Evolutionary conservation across 2,797 vertebrate genomes (phyloP).

Genomic region (Fundulus diaphanus): DNA sequence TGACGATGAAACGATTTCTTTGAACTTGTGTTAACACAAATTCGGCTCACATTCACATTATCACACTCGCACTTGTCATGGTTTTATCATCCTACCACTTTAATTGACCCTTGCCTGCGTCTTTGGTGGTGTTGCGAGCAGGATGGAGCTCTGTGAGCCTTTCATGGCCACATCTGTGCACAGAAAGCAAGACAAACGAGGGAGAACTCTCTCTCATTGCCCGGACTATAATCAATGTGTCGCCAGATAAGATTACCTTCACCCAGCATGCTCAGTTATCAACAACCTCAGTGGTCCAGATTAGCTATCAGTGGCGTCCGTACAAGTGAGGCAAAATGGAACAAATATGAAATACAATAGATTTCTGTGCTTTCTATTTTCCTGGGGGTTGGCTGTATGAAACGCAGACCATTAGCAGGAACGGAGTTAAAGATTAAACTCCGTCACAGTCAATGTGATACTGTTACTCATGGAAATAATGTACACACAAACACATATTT

Average conservation of each 20-base stretch:
- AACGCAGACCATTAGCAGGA: background rate
- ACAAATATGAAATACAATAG: slow-evolving; percentile 33
- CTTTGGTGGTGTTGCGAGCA: slow-evolving; percentile 37
- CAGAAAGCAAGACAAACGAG: slow-evolving; percentile 70
- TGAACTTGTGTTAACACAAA: slow-evolving; percentile 12
- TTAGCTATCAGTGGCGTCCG: slow-evolving; percentile 36
- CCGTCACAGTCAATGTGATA: background rate
- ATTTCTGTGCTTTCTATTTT: slow-evolving; percentile 47
- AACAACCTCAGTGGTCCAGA: slow-evolving; percentile 50
- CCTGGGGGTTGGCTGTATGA: background rate
- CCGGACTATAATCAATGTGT: slow-evolving; percentile 69
- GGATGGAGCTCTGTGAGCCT: slow-evolving; percentile 53
- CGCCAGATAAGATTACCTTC: slow-evolving; percentile 64
- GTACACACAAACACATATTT: background rate
- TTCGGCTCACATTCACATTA: slow-evolving; percentile 10
- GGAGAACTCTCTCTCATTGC: slow-evolving; percentile 63
- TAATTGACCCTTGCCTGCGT: slow-evolving; percentile 52
- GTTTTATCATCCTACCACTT: slow-evolving; percentile 46
- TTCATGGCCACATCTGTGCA: slow-evolving; percentile 38
- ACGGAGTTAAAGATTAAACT: background rate
- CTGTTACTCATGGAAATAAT: slow-evolving; percentile 6
- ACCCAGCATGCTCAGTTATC: slow-evolving; percentile 50
- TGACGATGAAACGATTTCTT: slow-evolving; percentile 4
- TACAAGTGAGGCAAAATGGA: slow-evolving; percentile 24
- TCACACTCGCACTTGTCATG: slow-evolving; percentile 12